Conservation (phyloP, 2,113 vertebrate species). For the Amazona vittata region DNA sequence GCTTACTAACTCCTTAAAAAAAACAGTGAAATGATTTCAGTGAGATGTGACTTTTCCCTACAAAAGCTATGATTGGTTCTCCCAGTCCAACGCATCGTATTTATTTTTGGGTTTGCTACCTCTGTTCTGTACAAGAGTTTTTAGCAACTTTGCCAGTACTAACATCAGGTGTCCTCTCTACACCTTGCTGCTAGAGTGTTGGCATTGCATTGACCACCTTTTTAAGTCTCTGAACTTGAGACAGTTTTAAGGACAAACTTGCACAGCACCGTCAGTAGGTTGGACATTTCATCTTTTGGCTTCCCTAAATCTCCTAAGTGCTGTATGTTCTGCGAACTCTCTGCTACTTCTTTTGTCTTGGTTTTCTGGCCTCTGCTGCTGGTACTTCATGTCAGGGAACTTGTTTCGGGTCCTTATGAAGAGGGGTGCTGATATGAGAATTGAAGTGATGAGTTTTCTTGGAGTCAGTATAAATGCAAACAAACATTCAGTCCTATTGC, state of each 20-base stretch:
- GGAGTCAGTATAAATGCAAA: background rate
- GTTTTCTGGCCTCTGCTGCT: background rate
- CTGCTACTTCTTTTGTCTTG: background rate
- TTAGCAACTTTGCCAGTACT: background rate
- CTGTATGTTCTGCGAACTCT: background rate
- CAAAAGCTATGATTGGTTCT: background rate
- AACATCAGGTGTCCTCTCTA: background rate
- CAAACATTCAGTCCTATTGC: background rate
- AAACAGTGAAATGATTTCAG: background rate
- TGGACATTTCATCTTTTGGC: background rate
- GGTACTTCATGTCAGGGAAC: background rate
- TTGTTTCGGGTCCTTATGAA: background rate
- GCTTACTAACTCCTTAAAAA: background rate
- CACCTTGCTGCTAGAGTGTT: background rate
- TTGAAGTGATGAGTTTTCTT: background rate
- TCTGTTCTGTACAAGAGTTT: background rate
- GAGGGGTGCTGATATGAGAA: background rate
- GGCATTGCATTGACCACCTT: background rate
- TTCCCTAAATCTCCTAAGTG: background rate
- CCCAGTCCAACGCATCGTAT: accelerated
- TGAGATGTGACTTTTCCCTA: background rate
- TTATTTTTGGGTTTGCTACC: background rate
- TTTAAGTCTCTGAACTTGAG: background rate
- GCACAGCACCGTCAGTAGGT: background rate
- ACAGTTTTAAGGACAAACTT: background rate